phyloP scores from a whole-genome alignment of 2,113 vertebrate species.

The Gorsachius goisagi region DNA sequence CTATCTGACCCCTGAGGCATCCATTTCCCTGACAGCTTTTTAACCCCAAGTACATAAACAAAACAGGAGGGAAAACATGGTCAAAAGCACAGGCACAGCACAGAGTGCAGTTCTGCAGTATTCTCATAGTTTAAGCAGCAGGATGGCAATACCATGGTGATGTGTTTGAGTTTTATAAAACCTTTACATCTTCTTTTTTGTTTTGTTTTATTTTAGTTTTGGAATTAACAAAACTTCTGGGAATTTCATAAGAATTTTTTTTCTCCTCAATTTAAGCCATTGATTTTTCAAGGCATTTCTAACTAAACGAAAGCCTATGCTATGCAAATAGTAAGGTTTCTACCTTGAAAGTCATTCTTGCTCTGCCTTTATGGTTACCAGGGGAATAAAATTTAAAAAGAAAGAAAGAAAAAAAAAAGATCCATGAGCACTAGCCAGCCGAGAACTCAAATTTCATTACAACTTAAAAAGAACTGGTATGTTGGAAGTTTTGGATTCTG shows the following conservation, averaged over 20 bases:
- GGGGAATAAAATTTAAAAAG: not conserved
- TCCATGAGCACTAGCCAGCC: not conserved
- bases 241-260: not conserved
- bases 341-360: not conserved
- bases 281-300: slow-evolving; percentile 43
- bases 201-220: not conserved
- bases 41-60: not conserved
- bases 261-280: not conserved
- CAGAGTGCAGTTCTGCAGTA: not conserved
- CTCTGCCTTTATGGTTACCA: not conserved
- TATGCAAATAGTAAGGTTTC: slow-evolving; percentile 36
- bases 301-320: not conserved
- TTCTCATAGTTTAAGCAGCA: not conserved
- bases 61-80: not conserved
- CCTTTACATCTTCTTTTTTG: not conserved
- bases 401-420: not conserved
- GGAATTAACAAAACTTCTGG: not conserved
- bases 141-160: not conserved
- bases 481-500: not conserved
- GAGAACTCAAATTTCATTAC: not conserved
- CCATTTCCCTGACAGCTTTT: not conserved
- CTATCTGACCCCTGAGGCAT: not conserved
- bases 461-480: not conserved
- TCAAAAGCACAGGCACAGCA: not conserved
- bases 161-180: not conserved